Conservation (phyloP, 2,797 vertebrate species). For the Lateolabrax maculatus region DNA sequence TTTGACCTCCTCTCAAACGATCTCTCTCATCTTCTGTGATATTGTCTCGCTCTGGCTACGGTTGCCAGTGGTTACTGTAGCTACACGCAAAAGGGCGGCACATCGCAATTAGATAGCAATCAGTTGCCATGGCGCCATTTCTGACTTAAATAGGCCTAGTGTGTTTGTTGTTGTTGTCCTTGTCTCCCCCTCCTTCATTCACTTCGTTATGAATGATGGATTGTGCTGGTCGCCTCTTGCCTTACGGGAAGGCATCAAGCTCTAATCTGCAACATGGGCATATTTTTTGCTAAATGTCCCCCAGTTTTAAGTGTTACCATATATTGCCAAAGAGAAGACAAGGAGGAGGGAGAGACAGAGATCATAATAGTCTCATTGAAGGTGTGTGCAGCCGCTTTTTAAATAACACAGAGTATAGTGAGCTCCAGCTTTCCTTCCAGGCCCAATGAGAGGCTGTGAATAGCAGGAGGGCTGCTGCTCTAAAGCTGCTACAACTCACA, state of each 20-base stretch:
- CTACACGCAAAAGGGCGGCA: constrained; percentile 78
- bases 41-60: constrained; percentile 63
- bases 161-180: constrained; percentile 85
- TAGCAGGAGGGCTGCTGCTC: constrained; percentile 59
- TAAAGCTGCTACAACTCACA: constrained; percentile 64
- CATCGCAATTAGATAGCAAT: constrained; percentile 88
- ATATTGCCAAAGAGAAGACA: constrained; percentile 65
- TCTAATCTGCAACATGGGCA: constrained; percentile 66
- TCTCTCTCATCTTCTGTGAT: constrained; percentile 83
- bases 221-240: constrained; percentile 73
- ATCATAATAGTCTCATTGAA: constrained; percentile 83
- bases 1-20: constrained; percentile 72
- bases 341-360: constrained; percentile 68
- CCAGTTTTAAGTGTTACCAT: constrained; percentile 70
- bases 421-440: constrained; percentile 65
- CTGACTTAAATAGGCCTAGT: constrained; percentile 82
- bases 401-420: constrained; percentile 70
- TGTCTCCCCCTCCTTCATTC: constrained; percentile 48
- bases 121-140: constrained; percentile 85
- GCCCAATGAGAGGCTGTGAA: constrained; percentile 68
- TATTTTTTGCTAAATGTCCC: constrained; percentile 60
- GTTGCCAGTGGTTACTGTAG: constrained; percentile 87
- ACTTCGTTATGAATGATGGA: constrained; percentile 78
- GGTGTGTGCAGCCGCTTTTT: constrained; percentile 68
- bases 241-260: constrained; percentile 78